Evolutionary conservation across 53 echinoderm and acorn worm genomes (phyloP).

Genomic region (Holothuria scabra): DNA sequence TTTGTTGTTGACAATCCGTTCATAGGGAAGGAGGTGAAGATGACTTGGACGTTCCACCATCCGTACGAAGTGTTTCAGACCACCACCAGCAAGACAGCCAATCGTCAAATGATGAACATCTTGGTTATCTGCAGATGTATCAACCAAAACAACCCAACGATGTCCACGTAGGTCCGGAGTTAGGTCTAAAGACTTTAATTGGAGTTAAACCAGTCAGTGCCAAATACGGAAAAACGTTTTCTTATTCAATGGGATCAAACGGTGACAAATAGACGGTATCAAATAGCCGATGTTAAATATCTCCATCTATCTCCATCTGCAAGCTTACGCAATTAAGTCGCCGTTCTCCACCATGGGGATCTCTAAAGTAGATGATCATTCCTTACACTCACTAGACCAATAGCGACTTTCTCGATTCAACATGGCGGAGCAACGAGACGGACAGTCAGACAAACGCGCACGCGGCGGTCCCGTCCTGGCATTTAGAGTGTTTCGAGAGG

Average conservation of each 20-base stretch:
- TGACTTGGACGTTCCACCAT: neutral
- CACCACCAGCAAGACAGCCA: neutral
- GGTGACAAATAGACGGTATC: too few relatives aligned
- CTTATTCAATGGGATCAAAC: neutral
- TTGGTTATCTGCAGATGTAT: conserved; percentile 5
- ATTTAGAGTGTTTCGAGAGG: too few relatives aligned
- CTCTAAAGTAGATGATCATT: too few relatives aligned
- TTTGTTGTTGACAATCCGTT: neutral
- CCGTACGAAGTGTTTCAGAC: neutral
- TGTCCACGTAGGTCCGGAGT: neutral
- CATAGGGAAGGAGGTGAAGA: conserved; percentile 3
- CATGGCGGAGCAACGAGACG: too few relatives aligned
- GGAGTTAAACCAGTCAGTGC: conserved; percentile 9
- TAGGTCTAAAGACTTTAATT: neutral
- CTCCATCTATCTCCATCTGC: too few relatives aligned
- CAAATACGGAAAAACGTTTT: conserved; percentile 4
- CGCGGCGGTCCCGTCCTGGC: too few relatives aligned
- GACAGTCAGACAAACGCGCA: too few relatives aligned
- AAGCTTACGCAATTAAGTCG: too few relatives aligned
- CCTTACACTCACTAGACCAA: too few relatives aligned
- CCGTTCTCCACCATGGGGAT: too few relatives aligned
- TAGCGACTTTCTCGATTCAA: too few relatives aligned
- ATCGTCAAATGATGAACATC: neutral
- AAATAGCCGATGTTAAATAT: too few relatives aligned
- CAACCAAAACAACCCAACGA: neutral